These are phyloP conservation scores for Corticium candelabrum DNA, from an alignment of 37 sponge, comb jelly and placozoan species.

Conservation along the genomic window DNA sequence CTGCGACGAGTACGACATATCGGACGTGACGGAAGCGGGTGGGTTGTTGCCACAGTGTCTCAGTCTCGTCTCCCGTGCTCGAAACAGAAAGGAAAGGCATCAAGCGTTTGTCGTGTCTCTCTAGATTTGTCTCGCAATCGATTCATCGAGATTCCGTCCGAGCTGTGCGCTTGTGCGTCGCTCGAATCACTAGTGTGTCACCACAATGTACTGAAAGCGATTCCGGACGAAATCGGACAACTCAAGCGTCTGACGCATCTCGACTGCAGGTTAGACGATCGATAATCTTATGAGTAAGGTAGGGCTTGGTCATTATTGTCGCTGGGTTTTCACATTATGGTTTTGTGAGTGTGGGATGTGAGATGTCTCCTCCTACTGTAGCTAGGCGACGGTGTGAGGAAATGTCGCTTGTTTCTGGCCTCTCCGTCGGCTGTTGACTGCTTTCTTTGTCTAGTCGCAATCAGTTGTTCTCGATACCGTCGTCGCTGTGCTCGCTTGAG, in stretches of 20 bases:
- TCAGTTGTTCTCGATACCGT: not conserved
- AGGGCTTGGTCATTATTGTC: no score
- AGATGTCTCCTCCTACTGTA: no score
- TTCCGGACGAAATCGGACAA: not conserved
- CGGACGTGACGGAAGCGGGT: not conserved
- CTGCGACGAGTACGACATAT: not conserved
- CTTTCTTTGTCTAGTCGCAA: not conserved
- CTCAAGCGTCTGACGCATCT: not conserved
- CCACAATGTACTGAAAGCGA: not conserved
- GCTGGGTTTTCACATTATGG: no score
- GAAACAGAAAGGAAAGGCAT: no score
- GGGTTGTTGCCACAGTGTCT: no score
- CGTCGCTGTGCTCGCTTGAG: not conserved
- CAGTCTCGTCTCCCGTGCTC: no score
- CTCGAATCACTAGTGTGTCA: not conserved
- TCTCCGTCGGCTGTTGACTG: not conserved
- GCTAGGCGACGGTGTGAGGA: no score
- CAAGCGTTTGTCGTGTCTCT: no score
- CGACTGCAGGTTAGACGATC: not conserved
- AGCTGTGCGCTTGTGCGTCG: not conserved
- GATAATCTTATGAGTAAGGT: no score
- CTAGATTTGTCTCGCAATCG: not conserved
- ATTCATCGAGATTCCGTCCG: not conserved
- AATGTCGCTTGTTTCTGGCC: not conserved
- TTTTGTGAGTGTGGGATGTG: no score